Evolutionary conservation across 2,888 invertebrate genomes (phyloP).

Genomic region (Nematopogon swammerdamellus): DNA sequence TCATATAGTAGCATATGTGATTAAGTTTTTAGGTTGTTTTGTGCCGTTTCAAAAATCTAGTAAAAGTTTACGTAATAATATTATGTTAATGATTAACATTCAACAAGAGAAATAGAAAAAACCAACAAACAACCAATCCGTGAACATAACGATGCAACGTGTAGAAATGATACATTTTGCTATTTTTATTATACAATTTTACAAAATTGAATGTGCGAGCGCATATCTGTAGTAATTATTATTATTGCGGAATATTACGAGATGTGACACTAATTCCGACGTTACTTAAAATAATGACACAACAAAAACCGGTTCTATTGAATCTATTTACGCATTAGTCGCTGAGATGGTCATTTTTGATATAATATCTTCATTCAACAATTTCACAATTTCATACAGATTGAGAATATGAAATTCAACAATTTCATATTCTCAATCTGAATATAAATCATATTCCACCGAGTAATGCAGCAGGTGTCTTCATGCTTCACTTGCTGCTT

Average conservation of each 20-base stretch:
- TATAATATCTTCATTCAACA: too few relatives aligned
- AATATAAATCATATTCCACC: too few relatives aligned
- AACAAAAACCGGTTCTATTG: slow-evolving; percentile 52
- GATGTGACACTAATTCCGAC: neutral
- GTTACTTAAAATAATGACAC: neutral
- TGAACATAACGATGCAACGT: neutral
- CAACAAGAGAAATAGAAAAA: neutral
- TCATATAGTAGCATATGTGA: too few relatives aligned
- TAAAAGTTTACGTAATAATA: too few relatives aligned
- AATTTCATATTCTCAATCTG: too few relatives aligned
- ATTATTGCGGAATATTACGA: neutral
- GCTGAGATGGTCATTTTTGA: neutral
- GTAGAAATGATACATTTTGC: neutral
- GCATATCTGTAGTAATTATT: neutral
- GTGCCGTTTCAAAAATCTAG: too few relatives aligned
- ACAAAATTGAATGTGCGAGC: neutral
- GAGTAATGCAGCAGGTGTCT: too few relatives aligned
- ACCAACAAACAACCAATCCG: neutral
- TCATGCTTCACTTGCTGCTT: too few relatives aligned
- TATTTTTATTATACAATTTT: neutral
- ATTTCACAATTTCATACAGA: too few relatives aligned
- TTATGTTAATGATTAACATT: neutral
- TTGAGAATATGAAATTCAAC: too few relatives aligned
- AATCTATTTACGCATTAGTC: slow-evolving; percentile 6
- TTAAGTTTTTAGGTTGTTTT: too few relatives aligned